Percentiles rank a stretch among this genome's conserved stretches.
Conservation (phyloP, 2,888 invertebrate species). For the Hyles lineata region DNA sequence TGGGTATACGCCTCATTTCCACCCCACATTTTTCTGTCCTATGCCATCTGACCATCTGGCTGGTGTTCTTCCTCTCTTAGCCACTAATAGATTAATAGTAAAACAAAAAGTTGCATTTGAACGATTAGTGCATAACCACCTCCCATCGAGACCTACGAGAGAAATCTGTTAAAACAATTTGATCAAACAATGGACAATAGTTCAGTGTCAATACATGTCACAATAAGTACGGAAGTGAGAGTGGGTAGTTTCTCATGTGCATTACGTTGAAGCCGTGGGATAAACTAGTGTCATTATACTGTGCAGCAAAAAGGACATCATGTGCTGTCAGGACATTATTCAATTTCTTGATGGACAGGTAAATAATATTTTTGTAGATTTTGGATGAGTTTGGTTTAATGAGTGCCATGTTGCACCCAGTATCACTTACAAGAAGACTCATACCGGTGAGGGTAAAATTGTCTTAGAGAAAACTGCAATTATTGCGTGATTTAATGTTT, state of each 20-base stretch:
- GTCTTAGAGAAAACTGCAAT: too few species aligned
- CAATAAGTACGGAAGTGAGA: slow-evolving; percentile 30
- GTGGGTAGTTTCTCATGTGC: slow-evolving; percentile 35
- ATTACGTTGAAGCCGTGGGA: slow-evolving; percentile 30
- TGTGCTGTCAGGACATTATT: slow-evolving; percentile 37
- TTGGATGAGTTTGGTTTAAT: too few species aligned
- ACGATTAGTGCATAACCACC: not conserved
- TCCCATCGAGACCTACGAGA: not conserved
- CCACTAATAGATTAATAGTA: not conserved
- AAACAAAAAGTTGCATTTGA: not conserved
- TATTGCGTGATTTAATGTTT: too few species aligned
- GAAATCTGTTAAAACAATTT: not conserved
- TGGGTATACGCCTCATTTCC: too few species aligned
- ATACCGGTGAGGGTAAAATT: too few species aligned
- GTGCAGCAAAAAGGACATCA: slow-evolving; percentile 29
- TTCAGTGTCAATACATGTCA: not conserved
- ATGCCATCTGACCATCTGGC: too few species aligned
- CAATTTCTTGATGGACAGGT: slow-evolving; percentile 23
- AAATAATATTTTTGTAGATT: not conserved
- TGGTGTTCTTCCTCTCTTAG: too few species aligned
- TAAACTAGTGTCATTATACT: slow-evolving; percentile 24
- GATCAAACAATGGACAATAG: slow-evolving; percentile 26
- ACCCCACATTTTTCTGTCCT: too few species aligned
- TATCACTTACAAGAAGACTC: too few species aligned
- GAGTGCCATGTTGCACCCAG: too few species aligned